Evolutionary conservation across 2,113 vertebrate genomes (phyloP), one percentile per base, ranked within the genome.

Genomic region (Scophthalmus maximus): DNA sequence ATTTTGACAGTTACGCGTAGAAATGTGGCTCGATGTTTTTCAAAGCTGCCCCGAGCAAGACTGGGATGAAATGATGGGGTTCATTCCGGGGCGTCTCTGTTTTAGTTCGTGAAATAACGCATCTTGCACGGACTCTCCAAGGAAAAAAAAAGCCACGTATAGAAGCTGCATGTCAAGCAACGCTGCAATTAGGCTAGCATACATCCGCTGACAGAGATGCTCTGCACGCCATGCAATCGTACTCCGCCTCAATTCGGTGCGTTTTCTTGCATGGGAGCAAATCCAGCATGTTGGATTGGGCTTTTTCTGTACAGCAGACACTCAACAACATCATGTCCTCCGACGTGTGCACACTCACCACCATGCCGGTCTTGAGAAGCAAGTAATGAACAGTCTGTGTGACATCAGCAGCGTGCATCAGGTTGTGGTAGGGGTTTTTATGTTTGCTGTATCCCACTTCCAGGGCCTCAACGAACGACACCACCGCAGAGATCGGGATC

Each of bases 351-450:
- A 4, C 18, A 95, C 97, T 95, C 90, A 98, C 98, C 87, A 90
- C 95, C 84, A 97, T 91, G 57, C 97, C 97, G 11, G 97, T 98
- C 90, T 98, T 98, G 65, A 97, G 96, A 52, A 99, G 94, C 52
- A 99, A 92, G 88, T 96, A 97, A 89, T 99, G 97, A 9, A 98
- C 96, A 0, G 97, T 98, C 92, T 99, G 98, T 1, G 97, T 98
- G 68, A 99, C 96, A 1, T 99, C 98, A 1, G 98, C 97, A 0
- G 98, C 97, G 0, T 99, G 98, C 83, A 98, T 95, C 68, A 99
- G 91, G 77, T 99, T 99, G 92, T 99, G 98, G 81, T 99, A 99
- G 2, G 98, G 98, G 83, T 99, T 99, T 95, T 97, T 99, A 79
- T 99, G 95, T 88, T 99, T 99, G 89, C 94, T 97, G 93, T 99